Conservation (phyloP, 2,888 invertebrate genomes). For the Druceiella hillmani region DNA sequence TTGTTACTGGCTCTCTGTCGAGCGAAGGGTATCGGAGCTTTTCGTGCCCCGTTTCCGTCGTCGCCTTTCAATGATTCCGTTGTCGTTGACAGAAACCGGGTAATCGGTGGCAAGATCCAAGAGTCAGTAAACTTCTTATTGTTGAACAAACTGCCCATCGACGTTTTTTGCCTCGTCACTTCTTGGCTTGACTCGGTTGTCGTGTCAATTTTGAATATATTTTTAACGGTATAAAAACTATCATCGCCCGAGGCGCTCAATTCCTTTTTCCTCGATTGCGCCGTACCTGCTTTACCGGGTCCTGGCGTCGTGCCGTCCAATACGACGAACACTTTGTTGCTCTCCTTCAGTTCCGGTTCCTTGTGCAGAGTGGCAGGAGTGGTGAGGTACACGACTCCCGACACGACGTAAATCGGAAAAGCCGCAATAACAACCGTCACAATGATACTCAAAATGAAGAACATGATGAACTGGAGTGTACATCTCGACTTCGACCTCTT, state of each 20-base stretch:
- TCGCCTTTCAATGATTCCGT: slow-evolving; percentile 4
- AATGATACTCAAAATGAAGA: slow-evolving; percentile 35
- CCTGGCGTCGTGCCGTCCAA: slow-evolving; percentile 28
- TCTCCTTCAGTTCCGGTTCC: slow-evolving; percentile 30
- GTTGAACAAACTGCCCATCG: no score
- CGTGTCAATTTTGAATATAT: no score
- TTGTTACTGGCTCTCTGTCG: slow-evolving; percentile 19
- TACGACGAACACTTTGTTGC: slow-evolving; percentile 32
- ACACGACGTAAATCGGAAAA: slow-evolving; percentile 38
- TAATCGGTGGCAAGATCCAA: slow-evolving; percentile 28
- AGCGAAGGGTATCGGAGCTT: slow-evolving; percentile 11
- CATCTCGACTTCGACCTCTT: slow-evolving; percentile 35
- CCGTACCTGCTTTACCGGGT: slow-evolving; percentile 29
- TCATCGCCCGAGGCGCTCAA: slow-evolving; percentile 27
- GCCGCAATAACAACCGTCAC: slow-evolving; percentile 35
- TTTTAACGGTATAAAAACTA: no score
- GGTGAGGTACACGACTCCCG: slow-evolving; percentile 33
- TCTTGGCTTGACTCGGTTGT: no score
- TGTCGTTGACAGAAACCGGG: slow-evolving; percentile 12
- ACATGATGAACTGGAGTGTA: slow-evolving; percentile 11
- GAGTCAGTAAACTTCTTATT: slow-evolving; percentile 21
- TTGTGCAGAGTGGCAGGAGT: slow-evolving; percentile 31
- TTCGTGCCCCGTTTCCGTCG: slow-evolving; percentile 7
- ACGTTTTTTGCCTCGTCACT: no score
- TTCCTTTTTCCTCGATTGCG: slow-evolving; percentile 41